These are phyloP conservation scores for Hippopotamyrus pictus DNA, from an alignment of 2,797 vertebrate genomes.

Conservation along the genomic window DNA sequence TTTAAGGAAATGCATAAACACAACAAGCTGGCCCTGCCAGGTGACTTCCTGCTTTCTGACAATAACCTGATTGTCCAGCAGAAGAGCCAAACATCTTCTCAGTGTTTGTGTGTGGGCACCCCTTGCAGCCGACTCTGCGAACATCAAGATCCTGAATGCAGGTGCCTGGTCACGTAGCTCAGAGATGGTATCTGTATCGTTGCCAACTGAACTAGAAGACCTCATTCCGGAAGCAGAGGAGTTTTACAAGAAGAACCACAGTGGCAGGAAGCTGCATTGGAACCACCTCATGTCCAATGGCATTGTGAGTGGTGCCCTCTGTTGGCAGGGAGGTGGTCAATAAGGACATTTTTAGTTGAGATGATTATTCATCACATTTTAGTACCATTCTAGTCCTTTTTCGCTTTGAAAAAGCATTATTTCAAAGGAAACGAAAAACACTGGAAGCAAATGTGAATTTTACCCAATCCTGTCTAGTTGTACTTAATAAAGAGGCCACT, in stretches of 20 bases:
- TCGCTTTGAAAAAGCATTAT: not conserved
- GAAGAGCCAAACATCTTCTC: not conserved
- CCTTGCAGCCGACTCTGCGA: constrained; percentile 85
- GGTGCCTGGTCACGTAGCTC: constrained; percentile 96
- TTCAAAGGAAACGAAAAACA: not conserved
- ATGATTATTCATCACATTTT: not conserved
- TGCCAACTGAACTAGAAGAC: constrained; percentile 93
- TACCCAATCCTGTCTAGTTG: not conserved
- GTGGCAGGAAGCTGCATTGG: constrained; percentile 96
- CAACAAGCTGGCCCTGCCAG: constrained; percentile 92
- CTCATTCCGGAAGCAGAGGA: constrained; percentile 97
- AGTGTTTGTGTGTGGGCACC: not conserved
- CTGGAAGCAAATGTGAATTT: not conserved
- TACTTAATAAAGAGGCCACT: not conserved
- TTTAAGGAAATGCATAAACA: constrained; percentile 99
- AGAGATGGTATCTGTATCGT: constrained; percentile 93
- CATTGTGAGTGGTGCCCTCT: constrained; percentile 71
- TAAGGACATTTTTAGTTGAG: not conserved
- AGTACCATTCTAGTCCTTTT: not conserved
- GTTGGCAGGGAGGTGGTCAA: not conserved
- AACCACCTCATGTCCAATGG: constrained; percentile 99
- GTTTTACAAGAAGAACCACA: constrained; percentile 99
- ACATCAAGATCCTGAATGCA: constrained; percentile 98
- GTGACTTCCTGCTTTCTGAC: constrained; percentile 50
- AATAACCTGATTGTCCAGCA: not conserved